Base-by-base conservation (phyloP, 2,113 vertebrate species). In the Hyaena hyaena region DNA sequence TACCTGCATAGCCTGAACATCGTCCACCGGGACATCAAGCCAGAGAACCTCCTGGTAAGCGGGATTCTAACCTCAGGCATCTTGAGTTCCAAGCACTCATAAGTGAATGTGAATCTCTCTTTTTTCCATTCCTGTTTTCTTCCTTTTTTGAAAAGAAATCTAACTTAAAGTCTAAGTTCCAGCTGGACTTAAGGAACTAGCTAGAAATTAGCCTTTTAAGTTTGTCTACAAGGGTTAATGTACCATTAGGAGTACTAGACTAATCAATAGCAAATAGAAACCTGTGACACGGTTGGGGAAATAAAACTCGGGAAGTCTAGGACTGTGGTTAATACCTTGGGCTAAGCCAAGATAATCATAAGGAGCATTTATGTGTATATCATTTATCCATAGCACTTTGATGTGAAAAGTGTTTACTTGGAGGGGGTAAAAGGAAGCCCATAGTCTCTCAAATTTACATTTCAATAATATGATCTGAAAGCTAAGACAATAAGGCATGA, bases 1-100 rank as follows among this genome's bases (percentile, higher is more conserved):
- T 99, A 99, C 98, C 99, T 99, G 97, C 99, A 99, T 97, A 99
- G 99, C 97, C 99, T 99, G 97, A 99, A 99, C 97, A 99, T 99
- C 19, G 99, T 99, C 77, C 99, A 99, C 98, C 99, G 99, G 45
- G 99, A 99, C 99, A 99, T 99, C 98, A 99, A 99, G 98, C 99
- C 99, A 0, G 99, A 99, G 98, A 99, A 99, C 97, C 99, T 99
- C 90, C 98, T 99, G 99, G 99, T 99, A 98, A 99, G 99, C 98
- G 7, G 45, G 95, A 7, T 28, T 19, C 24, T n/a, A 31, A 26
- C 4, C 69, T 77, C 14, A 1, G 74, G 84, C 10, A 2, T 8
- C 82, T 68, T 82, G 77, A 0, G 0, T 65, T 94, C 87, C 48
- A 45, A 48, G 31, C 14, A 16, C 35, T 68, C 43, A 50, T 2